Evolutionary conservation across 1,140 invertebrate genomes (phyloP).

Genomic region (honey bee (Apis mellifera)): DNA sequence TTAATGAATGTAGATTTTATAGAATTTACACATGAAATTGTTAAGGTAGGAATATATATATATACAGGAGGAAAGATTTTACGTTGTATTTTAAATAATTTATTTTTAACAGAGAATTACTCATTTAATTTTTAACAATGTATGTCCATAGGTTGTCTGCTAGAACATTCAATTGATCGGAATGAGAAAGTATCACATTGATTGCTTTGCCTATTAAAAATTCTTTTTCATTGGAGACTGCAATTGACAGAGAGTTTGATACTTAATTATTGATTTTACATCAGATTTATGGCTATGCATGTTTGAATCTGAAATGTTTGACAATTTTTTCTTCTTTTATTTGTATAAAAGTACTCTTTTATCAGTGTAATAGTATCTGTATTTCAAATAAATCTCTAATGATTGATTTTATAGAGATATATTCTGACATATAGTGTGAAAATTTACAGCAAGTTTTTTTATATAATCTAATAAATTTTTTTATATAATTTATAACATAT

Average conservation of each 20-base stretch:
- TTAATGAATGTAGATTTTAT: neutral
- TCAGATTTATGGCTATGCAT: neutral
- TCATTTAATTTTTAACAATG: neutral
- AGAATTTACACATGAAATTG: neutral
- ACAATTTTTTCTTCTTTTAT: neutral
- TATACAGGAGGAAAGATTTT: too few species aligned
- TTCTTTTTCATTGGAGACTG: neutral
- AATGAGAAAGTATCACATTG: neutral
- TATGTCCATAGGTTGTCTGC: neutral
- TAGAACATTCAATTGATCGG: constrained; percentile 1
- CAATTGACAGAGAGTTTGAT: neutral
- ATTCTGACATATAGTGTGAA: too few species aligned
- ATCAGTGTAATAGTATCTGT: neutral
- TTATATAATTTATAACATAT: too few species aligned
- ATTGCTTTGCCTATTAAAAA: constrained; percentile 18
- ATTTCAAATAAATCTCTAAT: neutral
- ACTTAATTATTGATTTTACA: constrained; percentile 15
- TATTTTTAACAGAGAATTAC: too few species aligned
- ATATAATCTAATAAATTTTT: too few species aligned
- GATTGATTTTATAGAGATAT: neutral
- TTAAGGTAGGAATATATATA: too few species aligned
- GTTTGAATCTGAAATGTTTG: neutral
- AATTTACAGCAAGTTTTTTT: neutral
- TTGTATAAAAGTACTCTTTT: neutral
- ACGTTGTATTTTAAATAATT: too few species aligned